Conservation (phyloP, 2,797 vertebrate genomes). For the Huso huso region DNA sequence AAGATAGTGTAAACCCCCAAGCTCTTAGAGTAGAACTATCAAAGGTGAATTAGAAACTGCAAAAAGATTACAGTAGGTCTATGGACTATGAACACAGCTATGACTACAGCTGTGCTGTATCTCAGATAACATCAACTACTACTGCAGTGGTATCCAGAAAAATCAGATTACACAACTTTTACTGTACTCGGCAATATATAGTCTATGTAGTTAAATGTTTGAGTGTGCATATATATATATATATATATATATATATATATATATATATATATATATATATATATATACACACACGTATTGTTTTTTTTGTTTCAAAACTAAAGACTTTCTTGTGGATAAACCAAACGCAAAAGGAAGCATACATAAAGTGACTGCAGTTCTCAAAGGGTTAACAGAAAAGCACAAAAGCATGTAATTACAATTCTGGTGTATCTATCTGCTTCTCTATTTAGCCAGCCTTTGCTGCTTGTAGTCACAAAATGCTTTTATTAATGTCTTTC, state of each 20-base stretch:
- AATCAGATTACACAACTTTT: neutral
- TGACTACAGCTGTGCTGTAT: too few species aligned
- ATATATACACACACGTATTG: too few species aligned
- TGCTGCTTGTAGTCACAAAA: constrained; percentile 31
- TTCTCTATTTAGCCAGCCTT: constrained; percentile 54
- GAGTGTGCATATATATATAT: neutral
- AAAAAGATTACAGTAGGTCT: too few species aligned
- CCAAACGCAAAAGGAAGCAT: neutral
- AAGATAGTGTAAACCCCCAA: too few species aligned
- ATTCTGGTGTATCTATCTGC: constrained; percentile 46
- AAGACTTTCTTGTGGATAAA: constrained; percentile 1
- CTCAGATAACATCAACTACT: too few species aligned
- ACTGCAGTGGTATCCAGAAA: too few species aligned
- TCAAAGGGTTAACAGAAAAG: constrained; percentile 65
- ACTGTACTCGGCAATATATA: neutral
- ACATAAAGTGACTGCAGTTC: constrained; percentile 24
- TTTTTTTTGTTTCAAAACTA: neutral
- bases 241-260: neutral
- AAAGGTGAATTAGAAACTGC: too few species aligned
- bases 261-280: neutral
- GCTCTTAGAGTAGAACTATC: too few species aligned
- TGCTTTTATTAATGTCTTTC: constrained; percentile 9
- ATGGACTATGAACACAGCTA: too few species aligned
- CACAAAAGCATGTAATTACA: constrained; percentile 57
- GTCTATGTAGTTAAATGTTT: neutral